phyloP scores from a whole-genome alignment of 2,113 vertebrate genomes.

The Datnioides undecimradiatus region DNA sequence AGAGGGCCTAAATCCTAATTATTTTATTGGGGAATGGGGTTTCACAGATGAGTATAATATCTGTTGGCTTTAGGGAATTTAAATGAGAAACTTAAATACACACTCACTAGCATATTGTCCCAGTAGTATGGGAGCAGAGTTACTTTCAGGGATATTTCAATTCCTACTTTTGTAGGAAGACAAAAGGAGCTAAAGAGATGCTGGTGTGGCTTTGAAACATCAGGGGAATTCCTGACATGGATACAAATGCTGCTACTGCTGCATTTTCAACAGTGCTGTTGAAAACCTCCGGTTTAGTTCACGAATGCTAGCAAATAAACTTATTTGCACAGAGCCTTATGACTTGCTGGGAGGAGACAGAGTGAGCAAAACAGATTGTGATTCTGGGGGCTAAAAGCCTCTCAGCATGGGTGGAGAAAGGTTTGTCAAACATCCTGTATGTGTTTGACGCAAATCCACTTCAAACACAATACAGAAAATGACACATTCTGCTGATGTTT shows the following conservation, averaged over 20 bases:
- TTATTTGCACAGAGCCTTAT: conserved; percentile 6
- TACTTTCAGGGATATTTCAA: neutral
- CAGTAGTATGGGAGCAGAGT: neutral
- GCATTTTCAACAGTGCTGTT: neutral
- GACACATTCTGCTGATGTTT: neutral
- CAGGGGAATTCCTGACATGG: neutral
- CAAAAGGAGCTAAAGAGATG: neutral
- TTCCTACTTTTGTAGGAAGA: neutral
- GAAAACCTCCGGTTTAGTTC: neutral
- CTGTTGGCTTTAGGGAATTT: neutral
- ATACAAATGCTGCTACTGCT: neutral
- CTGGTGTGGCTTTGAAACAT: neutral
- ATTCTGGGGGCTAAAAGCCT: neutral
- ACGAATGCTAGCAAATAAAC: conserved; percentile 4
- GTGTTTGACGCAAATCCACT: neutral
- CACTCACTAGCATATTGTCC: neutral
- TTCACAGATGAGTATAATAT: neutral
- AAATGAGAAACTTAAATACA: neutral
- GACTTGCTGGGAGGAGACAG: conserved; percentile 7
- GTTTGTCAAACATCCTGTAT: conserved; percentile 7
- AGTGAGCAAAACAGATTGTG: conserved; percentile 11
- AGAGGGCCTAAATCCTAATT: neutral
- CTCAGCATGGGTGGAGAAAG: neutral
- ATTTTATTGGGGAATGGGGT: conserved; percentile 6
- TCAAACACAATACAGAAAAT: conserved; percentile 18